phyloP scores from a whole-genome alignment of 2,888 invertebrate species.

The Agrilus biguttatus region DNA sequence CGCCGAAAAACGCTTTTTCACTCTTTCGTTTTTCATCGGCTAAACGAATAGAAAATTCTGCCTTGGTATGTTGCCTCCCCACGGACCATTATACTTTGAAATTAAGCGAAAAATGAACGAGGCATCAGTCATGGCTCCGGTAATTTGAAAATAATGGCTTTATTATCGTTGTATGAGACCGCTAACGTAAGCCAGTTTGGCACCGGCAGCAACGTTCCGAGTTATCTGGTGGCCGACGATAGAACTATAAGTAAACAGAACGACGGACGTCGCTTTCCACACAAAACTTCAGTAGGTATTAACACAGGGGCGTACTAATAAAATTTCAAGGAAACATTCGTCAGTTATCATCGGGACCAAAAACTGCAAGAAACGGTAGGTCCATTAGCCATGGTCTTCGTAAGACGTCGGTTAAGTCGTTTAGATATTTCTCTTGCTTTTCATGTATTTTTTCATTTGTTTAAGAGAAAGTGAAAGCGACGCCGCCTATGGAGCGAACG shows the following conservation, averaged over 20 bases:
- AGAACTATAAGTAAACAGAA: conserved; percentile 16
- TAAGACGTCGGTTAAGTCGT: too few species aligned
- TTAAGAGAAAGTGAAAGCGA: neutral
- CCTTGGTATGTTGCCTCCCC: too few species aligned
- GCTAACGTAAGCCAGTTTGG: conserved; percentile 13
- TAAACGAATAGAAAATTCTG: too few species aligned
- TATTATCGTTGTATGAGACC: conserved; percentile 14
- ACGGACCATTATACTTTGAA: neutral
- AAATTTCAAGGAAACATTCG: conserved; percentile 1
- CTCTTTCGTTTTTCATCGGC: too few species aligned
- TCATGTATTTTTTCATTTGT: neutral
- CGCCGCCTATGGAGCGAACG: conserved; percentile 8
- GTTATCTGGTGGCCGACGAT: conserved; percentile 19
- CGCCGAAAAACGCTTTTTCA: too few species aligned
- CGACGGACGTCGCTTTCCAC: conserved; percentile 3
- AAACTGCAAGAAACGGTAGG: conserved; percentile 1
- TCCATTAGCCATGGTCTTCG: too few species aligned
- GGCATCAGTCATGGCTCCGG: conserved; percentile 12
- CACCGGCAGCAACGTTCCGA: conserved; percentile 12
- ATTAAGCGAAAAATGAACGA: conserved; percentile 8
- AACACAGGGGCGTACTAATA: neutral
- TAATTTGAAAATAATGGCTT: conserved; percentile 20
- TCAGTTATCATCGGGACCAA: too few species aligned
- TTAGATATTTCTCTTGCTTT: too few species aligned
- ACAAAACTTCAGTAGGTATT: too few species aligned